phyloP scores from a whole-genome alignment of 2,888 invertebrate species.

The Apamea sordens region DNA sequence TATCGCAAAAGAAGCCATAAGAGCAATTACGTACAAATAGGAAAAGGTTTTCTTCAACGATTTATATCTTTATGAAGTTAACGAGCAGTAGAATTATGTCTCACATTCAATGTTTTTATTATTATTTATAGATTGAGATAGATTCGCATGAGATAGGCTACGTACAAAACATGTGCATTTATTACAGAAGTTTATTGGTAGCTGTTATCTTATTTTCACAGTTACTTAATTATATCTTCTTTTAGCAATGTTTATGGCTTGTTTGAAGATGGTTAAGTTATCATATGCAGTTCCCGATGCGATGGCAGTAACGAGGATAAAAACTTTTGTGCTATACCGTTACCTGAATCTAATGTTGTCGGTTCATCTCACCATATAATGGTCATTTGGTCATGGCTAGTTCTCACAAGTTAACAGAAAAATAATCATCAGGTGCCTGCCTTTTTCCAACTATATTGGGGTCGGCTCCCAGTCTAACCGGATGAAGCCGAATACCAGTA shows the following conservation, averaged over 20 bases:
- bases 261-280: not conserved
- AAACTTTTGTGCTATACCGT: not conserved
- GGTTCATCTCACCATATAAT: not conserved
- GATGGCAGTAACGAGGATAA: not conserved
- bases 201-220: constrained; percentile 22
- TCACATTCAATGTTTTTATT: constrained; percentile 39
- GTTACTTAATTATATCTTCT: constrained; percentile 18
- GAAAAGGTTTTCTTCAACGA: constrained; percentile 47
- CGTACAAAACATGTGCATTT: constrained; percentile 42
- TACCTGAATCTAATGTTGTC: not conserved
- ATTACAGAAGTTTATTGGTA: constrained; percentile 20
- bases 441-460: not conserved
- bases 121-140: constrained; percentile 44
- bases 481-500: no score
- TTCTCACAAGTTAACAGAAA: not conserved
- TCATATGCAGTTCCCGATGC: not conserved
- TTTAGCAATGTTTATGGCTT: constrained; percentile 5
- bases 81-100: constrained; percentile 41
- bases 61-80: constrained; percentile 43
- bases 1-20: constrained; percentile 38
- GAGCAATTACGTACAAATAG: constrained; percentile 50
- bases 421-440: not conserved
- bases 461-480: no score
- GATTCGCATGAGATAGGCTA: constrained; percentile 24
- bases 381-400: no score